These are phyloP conservation scores for Calidris pugnax DNA, from an alignment of 2,113 vertebrate species.

Conservation along the genomic window DNA sequence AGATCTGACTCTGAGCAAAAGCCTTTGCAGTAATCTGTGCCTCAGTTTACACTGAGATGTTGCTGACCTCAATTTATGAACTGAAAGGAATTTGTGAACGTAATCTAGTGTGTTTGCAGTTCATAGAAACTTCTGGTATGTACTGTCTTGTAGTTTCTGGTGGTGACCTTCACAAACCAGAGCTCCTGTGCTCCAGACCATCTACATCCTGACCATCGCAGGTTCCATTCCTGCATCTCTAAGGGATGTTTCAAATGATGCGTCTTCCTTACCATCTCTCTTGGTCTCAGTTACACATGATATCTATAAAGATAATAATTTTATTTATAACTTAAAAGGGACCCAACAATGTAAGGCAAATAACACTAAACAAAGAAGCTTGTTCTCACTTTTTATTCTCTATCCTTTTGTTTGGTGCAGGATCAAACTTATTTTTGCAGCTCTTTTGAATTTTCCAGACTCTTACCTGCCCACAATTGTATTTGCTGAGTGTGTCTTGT, in stretches of 20 bases:
- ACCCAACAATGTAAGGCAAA: background rate
- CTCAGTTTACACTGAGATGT: background rate
- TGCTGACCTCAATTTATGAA: background rate
- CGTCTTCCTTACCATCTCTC: background rate
- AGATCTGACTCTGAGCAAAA: background rate
- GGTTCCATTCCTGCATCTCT: background rate
- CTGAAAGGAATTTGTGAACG: background rate
- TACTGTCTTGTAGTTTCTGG: background rate
- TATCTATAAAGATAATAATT: background rate
- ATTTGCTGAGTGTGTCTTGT: background rate
- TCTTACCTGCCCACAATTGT: background rate
- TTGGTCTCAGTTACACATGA: background rate
- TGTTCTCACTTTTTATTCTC: background rate
- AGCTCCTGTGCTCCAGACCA: background rate
- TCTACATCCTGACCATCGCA: background rate
- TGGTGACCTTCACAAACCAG: background rate
- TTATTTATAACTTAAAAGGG: background rate
- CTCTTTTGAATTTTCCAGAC: background rate
- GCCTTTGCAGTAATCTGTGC: background rate
- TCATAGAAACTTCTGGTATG: background rate
- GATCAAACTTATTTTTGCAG: background rate
- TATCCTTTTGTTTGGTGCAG: background rate
- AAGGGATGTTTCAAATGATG: background rate
- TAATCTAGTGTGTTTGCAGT: rapidly evolving
- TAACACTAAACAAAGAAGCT: background rate